Evolutionary conservation across 2,113 vertebrate species (phyloP), one percentile per base, ranked within the genome.

Genomic region (Nothocercus julius): DNA sequence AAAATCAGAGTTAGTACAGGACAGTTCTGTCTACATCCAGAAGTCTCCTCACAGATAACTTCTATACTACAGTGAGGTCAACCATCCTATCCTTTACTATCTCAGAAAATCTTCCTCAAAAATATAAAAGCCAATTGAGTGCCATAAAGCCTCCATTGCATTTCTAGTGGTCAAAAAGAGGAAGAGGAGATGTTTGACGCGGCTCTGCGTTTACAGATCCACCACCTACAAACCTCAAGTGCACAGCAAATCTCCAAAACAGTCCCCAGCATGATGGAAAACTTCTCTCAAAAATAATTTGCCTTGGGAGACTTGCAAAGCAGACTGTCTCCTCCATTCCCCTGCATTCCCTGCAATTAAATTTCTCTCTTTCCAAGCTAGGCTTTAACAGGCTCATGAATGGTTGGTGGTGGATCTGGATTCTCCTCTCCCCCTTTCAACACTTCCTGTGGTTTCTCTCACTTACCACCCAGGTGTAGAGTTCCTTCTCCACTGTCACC

Each of bases 381-480:
- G 49, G 28, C 51, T 74, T 42, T 73, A 82, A 25, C 15, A 72
- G 16, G 19, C 28, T 81, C 5, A 0, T 1, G 12, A 82, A 28
- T 0, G 0, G 25, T 12, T 36, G 49, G 45, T 10, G 17, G 72
- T 1, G n/a, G 30, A 54, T 20, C 38, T 28, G 40, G 20, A 74
- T 22, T 34, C 34, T 53, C 64, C 62, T 20, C 22, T 45, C 42
- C 72, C 79, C 59, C 38, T 61, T 21, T 0, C 32, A 4, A 51
- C 30, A 0, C 28, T 36, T 66, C 34, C 85, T 83, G 81, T 24
- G 19, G 69, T 72, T 76, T 51, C 66, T 69, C 73, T 94, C 87
- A 98, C 99, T 99, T 98, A 99, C 99, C 97, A 99, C 99, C 99
- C 99, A 99, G 4, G 99, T 99, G 93, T 99, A 99, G 36, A 99